phyloP scores from a whole-genome alignment of 2,888 invertebrate species.

The Reticulitermes lucifugus region DNA sequence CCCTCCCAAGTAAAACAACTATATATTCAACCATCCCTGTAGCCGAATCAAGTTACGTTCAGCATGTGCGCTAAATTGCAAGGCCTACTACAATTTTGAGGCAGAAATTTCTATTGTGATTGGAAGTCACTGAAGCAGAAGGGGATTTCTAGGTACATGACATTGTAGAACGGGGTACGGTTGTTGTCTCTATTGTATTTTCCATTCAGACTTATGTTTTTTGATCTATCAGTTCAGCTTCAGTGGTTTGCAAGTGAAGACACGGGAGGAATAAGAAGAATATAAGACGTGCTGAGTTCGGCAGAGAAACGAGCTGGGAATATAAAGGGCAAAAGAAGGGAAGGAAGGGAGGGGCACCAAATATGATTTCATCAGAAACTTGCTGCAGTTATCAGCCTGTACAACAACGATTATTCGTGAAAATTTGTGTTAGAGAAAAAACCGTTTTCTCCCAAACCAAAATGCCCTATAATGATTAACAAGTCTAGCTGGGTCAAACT shows the following conservation, averaged over 20 bases:
- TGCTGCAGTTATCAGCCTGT: constrained; percentile 6
- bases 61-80: too few relatives aligned
- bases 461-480: background rate
- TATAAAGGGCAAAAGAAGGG: background rate
- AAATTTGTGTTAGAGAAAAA: background rate
- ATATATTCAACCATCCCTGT: too few relatives aligned
- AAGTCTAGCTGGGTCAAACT: background rate
- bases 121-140: too few relatives aligned
- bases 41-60: too few relatives aligned
- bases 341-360: background rate
- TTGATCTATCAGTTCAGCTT: constrained; percentile 1
- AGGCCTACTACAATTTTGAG: too few relatives aligned
- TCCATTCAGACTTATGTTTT: background rate
- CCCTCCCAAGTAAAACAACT: too few relatives aligned
- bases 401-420: background rate
- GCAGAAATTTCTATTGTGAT: too few relatives aligned
- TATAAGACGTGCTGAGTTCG: background rate
- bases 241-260: background rate
- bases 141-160: too few relatives aligned
- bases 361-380: background rate
- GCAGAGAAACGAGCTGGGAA: background rate
- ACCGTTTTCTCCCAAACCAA: background rate
- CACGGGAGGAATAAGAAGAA: background rate
- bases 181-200: constrained; percentile 15
- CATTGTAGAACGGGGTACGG: background rate